Base-by-base conservation (phyloP, 2,797 vertebrate species). In the Sebastes hopkinsi region DNA sequence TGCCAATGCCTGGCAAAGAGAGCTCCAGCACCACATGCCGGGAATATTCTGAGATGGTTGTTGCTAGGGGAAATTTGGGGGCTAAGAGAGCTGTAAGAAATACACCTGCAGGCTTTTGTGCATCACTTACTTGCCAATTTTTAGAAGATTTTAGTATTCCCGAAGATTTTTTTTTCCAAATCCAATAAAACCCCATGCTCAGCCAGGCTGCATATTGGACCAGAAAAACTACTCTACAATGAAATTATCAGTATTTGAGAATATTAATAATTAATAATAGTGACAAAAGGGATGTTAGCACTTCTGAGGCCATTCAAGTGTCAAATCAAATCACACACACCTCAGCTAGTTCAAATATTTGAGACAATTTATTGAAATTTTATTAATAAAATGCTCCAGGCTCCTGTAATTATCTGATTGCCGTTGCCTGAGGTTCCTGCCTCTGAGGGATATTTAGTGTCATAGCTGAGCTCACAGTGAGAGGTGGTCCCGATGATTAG, bases 401-500 rank as follows among this genome's bases (percentile, higher is more conserved):
- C 82, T 85, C 46, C 82, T 87, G 78, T 85, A 92, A 91, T 94
- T 90, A 93, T 90, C 83, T 87, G 77, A 82, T 84, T 85, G 80
- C 83, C 32, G 13, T 71, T 16, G 82, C 85, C 82, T 80, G 75
- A 78, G 88, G 85, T 88, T 87, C 54, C 38, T 79, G 79, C 77
- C 88, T 90, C 79, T 67, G 85, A 91, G 88, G 88, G 87, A 84
- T 91, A 88, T 94, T 91, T 92, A 90, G 86, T 91, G 87, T 91
- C 89, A 85, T 87, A 68, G 87, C 85, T 78, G 83, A 91, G 83
- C 88, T 91, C 87, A 68, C 87, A 80, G 88, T 80, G 76, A 92
- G 92, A 89, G 87, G 88, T 87, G 90, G 84, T 89, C 81, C 84
- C 32, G 79, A 87, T 90, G 90, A 94, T 95, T 94, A 94, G 92